These are phyloP conservation scores for Melieria omissa DNA, from an alignment of 2,888 invertebrate genomes.

Conservation along the genomic window DNA sequence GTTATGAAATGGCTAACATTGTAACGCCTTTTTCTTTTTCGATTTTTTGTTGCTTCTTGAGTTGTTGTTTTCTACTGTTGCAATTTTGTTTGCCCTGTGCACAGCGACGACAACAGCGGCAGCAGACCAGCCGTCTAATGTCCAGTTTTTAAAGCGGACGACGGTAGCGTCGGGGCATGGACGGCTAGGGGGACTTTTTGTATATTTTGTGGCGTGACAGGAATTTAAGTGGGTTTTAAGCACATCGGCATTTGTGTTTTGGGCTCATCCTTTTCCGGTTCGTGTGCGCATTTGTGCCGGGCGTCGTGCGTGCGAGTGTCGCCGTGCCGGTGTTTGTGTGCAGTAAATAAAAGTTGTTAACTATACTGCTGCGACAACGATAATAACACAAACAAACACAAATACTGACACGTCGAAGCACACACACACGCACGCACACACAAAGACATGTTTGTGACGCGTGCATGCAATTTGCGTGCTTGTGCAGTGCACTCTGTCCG, in stretches of 20 bases:
- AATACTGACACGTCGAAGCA: constrained; percentile 31
- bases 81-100: constrained; percentile 24
- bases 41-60: neutral
- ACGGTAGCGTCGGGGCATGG: constrained; percentile 7
- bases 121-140: neutral
- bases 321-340: constrained; percentile 43
- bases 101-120: constrained; percentile 20
- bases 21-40: constrained; percentile 14
- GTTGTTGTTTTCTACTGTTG: neutral
- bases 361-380: constrained; percentile 45
- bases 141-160: neutral
- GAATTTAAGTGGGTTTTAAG: constrained; percentile 44
- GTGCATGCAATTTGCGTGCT: neutral
- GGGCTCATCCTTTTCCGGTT: constrained; percentile 23
- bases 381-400: constrained; percentile 16
- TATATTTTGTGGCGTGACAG: constrained; percentile 34
- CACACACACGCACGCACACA: constrained; percentile 23
- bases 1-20: constrained; percentile 29
- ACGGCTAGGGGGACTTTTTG: neutral
- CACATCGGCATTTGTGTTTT: constrained; percentile 19
- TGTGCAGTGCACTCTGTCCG: neutral
- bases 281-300: neutral
- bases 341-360: constrained; percentile 55
- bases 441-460: neutral
- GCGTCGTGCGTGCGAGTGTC: constrained; percentile 29